These are phyloP conservation scores for Erynnis tages DNA, from an alignment of 2,888 invertebrate genomes.

Conservation along the genomic window DNA sequence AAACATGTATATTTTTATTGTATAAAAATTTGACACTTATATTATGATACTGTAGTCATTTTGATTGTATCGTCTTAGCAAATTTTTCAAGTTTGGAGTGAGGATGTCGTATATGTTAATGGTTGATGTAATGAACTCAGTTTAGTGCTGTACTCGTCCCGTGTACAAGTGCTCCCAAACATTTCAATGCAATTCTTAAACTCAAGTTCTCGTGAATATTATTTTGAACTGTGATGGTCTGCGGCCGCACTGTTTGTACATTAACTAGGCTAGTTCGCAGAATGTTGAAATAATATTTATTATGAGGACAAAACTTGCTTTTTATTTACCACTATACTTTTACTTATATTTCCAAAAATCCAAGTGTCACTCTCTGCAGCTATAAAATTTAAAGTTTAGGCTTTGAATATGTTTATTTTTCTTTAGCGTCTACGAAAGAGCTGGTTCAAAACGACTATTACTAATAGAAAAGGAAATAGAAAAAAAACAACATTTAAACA, in stretches of 20 bases:
- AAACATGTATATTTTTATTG: constrained; percentile 21
- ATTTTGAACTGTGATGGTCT: constrained; percentile 61
- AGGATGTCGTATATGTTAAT: constrained; percentile 27
- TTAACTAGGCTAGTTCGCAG: constrained; percentile 52
- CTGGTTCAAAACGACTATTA: no score
- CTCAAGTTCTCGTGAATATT: constrained; percentile 73
- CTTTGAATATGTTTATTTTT: no score
- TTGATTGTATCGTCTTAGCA: constrained; percentile 15
- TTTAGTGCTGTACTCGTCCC: constrained; percentile 29
- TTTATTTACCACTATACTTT: no score
- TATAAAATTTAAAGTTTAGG: no score
- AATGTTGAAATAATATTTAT: constrained; percentile 79
- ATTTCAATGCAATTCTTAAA: constrained; percentile 38
- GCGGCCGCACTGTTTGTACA: constrained; percentile 52
- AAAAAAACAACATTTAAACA: constrained; percentile 64
- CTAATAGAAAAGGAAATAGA: no score
- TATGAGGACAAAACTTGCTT: constrained; percentile 55
- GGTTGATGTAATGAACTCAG: constrained; percentile 29
- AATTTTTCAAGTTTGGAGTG: constrained; percentile 35
- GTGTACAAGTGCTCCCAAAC: constrained; percentile 26
- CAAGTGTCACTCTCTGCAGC: no score
- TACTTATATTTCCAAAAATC: not conserved
- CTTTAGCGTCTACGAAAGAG: no score
- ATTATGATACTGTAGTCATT: constrained; percentile 32
- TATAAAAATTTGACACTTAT: constrained; percentile 21